Evolutionary conservation across 2,113 vertebrate genomes (phyloP).

Genomic region (Sterna hirundo): DNA sequence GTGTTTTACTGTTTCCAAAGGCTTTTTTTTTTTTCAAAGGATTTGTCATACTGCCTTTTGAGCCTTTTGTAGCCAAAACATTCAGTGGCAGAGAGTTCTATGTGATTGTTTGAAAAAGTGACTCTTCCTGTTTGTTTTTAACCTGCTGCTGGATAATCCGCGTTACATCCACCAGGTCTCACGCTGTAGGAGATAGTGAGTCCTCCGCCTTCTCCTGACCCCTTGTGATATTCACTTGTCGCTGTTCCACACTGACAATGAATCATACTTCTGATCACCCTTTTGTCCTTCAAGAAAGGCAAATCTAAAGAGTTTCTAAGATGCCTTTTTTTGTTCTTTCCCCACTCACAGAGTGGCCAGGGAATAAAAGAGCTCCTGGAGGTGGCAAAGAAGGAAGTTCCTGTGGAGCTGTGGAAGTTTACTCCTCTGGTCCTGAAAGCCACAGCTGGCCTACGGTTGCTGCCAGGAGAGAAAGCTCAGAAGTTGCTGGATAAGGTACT

Average conservation of each 20-base stretch:
- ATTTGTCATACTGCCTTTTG: background rate
- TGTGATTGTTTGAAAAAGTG: background rate
- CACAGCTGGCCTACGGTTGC: conserved; percentile 89
- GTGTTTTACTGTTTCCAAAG: background rate
- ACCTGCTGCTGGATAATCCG: background rate
- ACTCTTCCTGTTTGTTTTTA: background rate
- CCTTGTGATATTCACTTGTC: background rate
- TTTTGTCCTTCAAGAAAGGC: background rate
- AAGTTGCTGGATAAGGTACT: conserved; percentile 84
- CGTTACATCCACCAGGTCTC: background rate
- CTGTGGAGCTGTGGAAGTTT: conserved; percentile 76
- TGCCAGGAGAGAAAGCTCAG: conserved; percentile 88
- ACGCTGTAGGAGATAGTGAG: background rate
- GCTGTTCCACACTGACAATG: background rate
- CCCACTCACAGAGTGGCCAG: conserved; percentile 73
- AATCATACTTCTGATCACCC: background rate
- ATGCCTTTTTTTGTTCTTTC: background rate
- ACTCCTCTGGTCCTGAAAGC: conserved; percentile 91
- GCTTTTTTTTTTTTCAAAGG: background rate
- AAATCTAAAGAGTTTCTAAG: background rate
- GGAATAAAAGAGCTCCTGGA: conserved; percentile 86
- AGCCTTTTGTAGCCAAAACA: background rate
- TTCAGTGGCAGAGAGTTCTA: background rate
- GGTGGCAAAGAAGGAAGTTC: conserved; percentile 82
- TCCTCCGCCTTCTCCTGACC: background rate